Evolutionary conservation across 2,113 vertebrate species (phyloP), one percentile per base, ranked within the genome.

Genomic region (Tretioscincus oriximinensis): DNA sequence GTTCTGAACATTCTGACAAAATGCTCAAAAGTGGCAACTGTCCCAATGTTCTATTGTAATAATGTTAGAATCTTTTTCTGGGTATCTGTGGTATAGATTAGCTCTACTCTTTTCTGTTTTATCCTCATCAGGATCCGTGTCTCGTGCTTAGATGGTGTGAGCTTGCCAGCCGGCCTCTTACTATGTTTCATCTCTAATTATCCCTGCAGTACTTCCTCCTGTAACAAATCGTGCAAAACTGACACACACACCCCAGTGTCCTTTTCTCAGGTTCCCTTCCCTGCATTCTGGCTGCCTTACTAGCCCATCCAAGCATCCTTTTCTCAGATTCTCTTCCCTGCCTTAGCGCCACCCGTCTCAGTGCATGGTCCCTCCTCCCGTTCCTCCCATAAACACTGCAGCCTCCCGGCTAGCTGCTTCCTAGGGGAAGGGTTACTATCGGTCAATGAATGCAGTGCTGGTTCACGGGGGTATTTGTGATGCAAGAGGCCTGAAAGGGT

Each of bases 401-500:
- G 31, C 7, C 65, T 49, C 29, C 35, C 29, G 12, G 21, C 28
- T 20, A 6, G 63, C 76, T 14, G 18, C 28, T 51, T 67, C 51
- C 47, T 29, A 41, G 35, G 31, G 54, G 29, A 24, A 61, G 3
- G 64, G 58, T 75, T 74, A 79, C 28, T 75, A 49, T 21, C 9
- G 16, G 41, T 51, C 64, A 69, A 18, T 2, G 49, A 69, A 18
- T 4, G 63, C 51, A 1, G 7, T 4, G 2, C 65, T 31, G n/a
- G 51, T 76, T 41, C 66, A 31, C 22, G 16, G n/a, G 54, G 41
- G 54, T 82, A 82, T 82, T 82, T 76, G 63, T 70, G 73, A 29
- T 67, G 3, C 35, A 11, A 73, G 82, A n/a, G 77, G 71, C 72
- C 71, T 54, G 4, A 18, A 18, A 26, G 71, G 77, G 35, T 49